These are phyloP conservation scores for honey bee (Apis mellifera) DNA, from an alignment of 1,140 invertebrate genomes.

Conservation along the genomic window DNA sequence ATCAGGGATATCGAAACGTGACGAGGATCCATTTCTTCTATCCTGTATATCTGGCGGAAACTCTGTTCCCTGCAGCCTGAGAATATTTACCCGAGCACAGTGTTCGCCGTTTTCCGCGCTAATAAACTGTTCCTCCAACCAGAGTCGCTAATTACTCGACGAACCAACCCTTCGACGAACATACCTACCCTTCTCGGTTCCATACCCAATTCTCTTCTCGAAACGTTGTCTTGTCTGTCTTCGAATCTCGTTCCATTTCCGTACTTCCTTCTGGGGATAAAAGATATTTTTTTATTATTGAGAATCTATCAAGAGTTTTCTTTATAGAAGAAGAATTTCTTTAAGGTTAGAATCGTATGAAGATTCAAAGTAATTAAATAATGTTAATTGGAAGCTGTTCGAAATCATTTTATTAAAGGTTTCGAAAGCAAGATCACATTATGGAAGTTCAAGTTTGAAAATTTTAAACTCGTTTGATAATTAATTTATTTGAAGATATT, in stretches of 20 bases:
- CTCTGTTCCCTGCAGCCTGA: constrained; percentile 37
- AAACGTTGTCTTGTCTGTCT: constrained; percentile 13
- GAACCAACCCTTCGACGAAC: constrained; percentile 52
- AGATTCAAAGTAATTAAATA: neutral
- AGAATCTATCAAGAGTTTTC: too few relatives aligned
- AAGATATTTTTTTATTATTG: constrained; percentile 30
- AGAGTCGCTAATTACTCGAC: constrained; percentile 69
- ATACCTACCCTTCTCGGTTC: neutral
- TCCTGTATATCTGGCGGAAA: constrained; percentile 55
- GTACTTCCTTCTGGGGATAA: neutral
- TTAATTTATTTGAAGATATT: too few relatives aligned
- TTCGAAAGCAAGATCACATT: too few relatives aligned
- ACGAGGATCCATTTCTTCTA: constrained; percentile 29
- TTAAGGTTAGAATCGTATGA: too few relatives aligned
- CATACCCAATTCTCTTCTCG: neutral
- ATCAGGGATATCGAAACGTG: constrained; percentile 13
- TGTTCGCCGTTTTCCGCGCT: constrained; percentile 68
- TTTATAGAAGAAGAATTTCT: too few relatives aligned
- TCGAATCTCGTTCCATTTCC: constrained; percentile 41
- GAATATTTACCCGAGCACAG: constrained; percentile 69
- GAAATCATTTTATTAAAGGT: neutral
- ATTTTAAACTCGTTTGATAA: too few relatives aligned
- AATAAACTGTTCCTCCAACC: constrained; percentile 70
- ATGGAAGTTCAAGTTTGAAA: too few relatives aligned
- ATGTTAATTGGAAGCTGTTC: too few relatives aligned